These are phyloP conservation scores for Ptychochromis oligacanthus DNA, from an alignment of 2,113 vertebrate genomes.

Conservation along the genomic window DNA sequence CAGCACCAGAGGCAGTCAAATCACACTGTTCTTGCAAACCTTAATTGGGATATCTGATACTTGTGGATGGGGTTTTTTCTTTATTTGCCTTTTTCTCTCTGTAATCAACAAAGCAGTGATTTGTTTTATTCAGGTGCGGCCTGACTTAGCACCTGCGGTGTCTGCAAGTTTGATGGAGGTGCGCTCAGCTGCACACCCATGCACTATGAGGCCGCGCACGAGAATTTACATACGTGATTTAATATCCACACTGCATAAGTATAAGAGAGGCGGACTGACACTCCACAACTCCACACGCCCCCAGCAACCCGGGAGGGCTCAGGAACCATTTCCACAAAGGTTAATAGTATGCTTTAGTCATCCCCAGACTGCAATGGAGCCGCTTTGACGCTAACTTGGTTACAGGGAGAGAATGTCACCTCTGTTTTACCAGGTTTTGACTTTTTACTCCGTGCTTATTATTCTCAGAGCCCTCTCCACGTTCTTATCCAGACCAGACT, in stretches of 20 bases:
- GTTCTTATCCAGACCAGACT: conserved; percentile 32
- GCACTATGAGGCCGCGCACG: background rate
- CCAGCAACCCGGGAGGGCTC: conserved; percentile 9
- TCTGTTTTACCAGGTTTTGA: conserved; percentile 51
- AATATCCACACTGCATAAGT: background rate
- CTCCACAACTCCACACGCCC: background rate
- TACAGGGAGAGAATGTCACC: conserved; percentile 57
- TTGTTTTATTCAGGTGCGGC: background rate
- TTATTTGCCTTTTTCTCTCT: background rate
- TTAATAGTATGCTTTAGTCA: conserved; percentile 67
- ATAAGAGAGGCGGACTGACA: background rate
- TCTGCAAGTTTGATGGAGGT: background rate
- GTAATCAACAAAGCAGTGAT: conserved; percentile 19
- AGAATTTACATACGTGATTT: background rate
- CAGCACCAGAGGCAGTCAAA: conserved; percentile 21
- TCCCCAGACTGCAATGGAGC: conserved; percentile 29
- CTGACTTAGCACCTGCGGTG: background rate
- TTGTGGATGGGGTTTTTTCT: background rate
- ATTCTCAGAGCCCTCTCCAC: conserved; percentile 5
- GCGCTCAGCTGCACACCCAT: background rate
- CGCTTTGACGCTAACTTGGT: conserved; percentile 47
- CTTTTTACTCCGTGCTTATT: conserved; percentile 39
- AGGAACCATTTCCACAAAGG: conserved; percentile 58
- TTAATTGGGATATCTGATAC: conserved; percentile 52
- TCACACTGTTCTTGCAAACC: conserved; percentile 21